These are phyloP conservation scores for Catagonus wagneri DNA, from an alignment of 2,113 vertebrate species.

Conservation along the genomic window DNA sequence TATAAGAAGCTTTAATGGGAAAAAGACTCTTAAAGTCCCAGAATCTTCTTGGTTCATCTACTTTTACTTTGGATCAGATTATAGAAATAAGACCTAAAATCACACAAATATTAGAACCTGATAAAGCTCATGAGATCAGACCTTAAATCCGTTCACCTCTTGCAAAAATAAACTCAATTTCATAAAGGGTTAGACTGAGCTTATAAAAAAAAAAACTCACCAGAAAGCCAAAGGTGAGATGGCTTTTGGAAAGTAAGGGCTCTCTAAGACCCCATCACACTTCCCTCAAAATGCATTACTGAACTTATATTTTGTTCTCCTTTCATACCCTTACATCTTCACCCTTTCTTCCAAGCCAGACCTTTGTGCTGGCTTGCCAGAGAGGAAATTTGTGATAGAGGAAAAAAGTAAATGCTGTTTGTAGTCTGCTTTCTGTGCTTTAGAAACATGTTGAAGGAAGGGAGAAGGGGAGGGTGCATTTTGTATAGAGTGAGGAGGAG, in stretches of 20 bases:
- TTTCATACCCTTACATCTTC: neutral
- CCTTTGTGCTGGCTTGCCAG: neutral
- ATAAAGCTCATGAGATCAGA: conserved; percentile 39
- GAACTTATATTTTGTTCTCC: neutral
- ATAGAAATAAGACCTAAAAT: neutral
- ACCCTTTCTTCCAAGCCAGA: neutral
- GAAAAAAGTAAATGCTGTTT: neutral
- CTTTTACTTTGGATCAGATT: conserved; percentile 49
- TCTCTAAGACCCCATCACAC: neutral
- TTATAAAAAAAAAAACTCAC: neutral
- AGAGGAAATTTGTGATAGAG: neutral
- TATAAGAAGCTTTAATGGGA: neutral
- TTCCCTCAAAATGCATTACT: neutral
- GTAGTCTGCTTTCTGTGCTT: neutral
- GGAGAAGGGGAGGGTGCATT: neutral
- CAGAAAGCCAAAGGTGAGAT: neutral
- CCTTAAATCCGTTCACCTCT: conserved; percentile 33
- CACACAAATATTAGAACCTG: conserved; percentile 18
- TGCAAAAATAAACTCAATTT: conserved; percentile 39
- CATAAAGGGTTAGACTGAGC: neutral
- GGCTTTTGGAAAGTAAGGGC: neutral
- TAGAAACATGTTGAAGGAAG: neutral
- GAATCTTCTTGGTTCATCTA: conserved; percentile 43
- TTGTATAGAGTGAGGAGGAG: neutral
- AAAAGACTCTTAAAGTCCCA: conserved; percentile 21